Evolutionary conservation across 2,113 vertebrate species (phyloP), one percentile per base, ranked within the genome.

Genomic region (Otocyon megalotis): DNA sequence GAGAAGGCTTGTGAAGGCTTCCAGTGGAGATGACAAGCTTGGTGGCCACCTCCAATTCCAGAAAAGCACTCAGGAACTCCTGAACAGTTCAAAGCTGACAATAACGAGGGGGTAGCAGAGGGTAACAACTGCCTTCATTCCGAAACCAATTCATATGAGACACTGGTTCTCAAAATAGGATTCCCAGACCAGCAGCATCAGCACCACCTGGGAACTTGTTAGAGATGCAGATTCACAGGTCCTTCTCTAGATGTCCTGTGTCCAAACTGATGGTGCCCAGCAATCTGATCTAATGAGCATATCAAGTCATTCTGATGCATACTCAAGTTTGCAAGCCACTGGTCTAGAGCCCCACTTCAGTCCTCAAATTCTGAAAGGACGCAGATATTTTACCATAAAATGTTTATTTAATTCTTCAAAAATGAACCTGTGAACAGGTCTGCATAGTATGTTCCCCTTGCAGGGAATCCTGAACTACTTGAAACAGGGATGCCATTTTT

Each of bases 81-180:
- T 56, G 6, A 50, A 28, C 20, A 7, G 8, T 37, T 76, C 32
- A 53, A 19, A 76, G 60, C 20, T 5, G 3, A 72, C 60, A 22
- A 26, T 1, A 65, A 48, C 69, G 15, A 7, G 2, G 50, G 4
- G 2, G 0, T 56, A 3, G 5, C 50, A n/a, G 4, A 14, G 13
- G 0, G 14, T 62, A 24, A 30, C 1, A 22, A 26, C 35, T 16
- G 2, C 43, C 53, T 94, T 87, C 54, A 30, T 87, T 56, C 65
- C 89, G 30, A 96, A 65, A 10, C 48, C 56, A 16, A n/a, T 67
- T 17, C 22, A 24, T 22, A 26, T 63, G 63, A 48, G 37, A 53
- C n/a, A 37, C 8, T 53, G 24, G 58, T 48, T 77, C n/a, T 80
- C 71, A 62, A 37, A 62, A 24, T n/a, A 43, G 88, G 7, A 26